Percentiles rank a stretch among this genome's conserved stretches.
Conservation (phyloP, 2,113 vertebrate genomes). For the Carettochelys insculpta region DNA sequence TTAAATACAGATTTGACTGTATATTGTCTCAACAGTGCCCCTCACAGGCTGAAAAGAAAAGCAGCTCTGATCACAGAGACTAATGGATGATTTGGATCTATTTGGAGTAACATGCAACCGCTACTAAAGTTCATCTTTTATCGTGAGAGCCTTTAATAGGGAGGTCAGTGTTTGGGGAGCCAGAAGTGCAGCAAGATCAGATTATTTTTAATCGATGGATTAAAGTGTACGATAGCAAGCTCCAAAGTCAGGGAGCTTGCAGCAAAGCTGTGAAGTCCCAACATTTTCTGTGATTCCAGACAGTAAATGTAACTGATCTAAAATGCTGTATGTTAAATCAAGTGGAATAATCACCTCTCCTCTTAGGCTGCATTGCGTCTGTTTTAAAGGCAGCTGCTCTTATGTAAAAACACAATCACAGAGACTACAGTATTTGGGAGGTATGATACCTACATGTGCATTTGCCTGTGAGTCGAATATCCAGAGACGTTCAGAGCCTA, state of each 20-base stretch:
- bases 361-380: neutral
- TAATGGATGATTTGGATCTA: fast-evolving
- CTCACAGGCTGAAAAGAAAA: neutral
- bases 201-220: fast-evolving
- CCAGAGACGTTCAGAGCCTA: neutral
- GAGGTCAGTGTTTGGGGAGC: neutral
- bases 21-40: neutral
- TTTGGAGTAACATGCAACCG: fast-evolving
- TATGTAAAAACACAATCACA: neutral
- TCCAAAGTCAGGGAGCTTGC: neutral
- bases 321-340: neutral
- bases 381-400: neutral
- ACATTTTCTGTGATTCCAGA: neutral
- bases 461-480: neutral
- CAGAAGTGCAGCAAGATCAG: neutral
- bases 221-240: fast-evolving
- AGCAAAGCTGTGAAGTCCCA: neutral
- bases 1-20: neutral
- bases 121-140: neutral
- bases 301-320: fast-evolving
- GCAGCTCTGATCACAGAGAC: fast-evolving
- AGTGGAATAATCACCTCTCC: fast-evolving
- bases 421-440: neutral
- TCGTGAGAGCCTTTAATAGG: neutral
- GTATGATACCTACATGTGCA: neutral